These are phyloP conservation scores for Ammospiza nelsoni DNA, from an alignment of 2,113 vertebrate genomes.

Conservation along the genomic window DNA sequence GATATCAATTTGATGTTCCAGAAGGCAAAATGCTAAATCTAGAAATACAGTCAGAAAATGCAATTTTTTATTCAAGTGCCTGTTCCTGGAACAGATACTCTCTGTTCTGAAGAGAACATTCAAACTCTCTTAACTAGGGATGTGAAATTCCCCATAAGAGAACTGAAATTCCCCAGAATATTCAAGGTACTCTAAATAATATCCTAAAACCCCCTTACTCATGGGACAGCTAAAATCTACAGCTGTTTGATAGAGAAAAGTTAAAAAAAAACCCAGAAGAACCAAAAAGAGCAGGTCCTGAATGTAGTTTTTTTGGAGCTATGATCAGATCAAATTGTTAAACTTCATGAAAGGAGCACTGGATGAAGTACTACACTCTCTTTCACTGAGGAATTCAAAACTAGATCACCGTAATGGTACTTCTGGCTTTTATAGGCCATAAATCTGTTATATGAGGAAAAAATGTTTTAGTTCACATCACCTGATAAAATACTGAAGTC, in stretches of 20 bases:
- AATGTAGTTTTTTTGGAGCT: not conserved
- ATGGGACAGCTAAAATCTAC: not conserved
- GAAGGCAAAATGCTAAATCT: not conserved
- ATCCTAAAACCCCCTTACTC: not conserved
- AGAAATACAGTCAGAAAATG: not conserved
- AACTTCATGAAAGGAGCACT: not conserved
- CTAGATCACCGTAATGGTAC: constrained; percentile 27
- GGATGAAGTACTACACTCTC: not conserved
- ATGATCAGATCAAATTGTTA: not conserved
- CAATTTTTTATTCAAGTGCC: rapidly evolving
- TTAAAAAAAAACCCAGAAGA: not conserved
- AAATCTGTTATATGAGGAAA: constrained; percentile 25
- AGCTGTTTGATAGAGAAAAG: not conserved
- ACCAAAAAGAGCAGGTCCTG: not conserved
- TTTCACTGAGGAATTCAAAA: constrained; percentile 3
- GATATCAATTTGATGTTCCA: not conserved
- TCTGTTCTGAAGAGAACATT: not conserved
- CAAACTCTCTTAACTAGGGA: not conserved
- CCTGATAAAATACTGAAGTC: not conserved
- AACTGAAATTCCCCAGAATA: not conserved
- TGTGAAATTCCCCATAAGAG: not conserved
- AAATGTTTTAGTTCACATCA: constrained; percentile 5
- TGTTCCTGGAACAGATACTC: not conserved
- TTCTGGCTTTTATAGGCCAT: constrained; percentile 35
- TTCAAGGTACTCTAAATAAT: not conserved